Evolutionary conservation across 2,113 vertebrate genomes (phyloP), one percentile per base, ranked within the genome.

Genomic region (Furnarius figulus): DNA sequence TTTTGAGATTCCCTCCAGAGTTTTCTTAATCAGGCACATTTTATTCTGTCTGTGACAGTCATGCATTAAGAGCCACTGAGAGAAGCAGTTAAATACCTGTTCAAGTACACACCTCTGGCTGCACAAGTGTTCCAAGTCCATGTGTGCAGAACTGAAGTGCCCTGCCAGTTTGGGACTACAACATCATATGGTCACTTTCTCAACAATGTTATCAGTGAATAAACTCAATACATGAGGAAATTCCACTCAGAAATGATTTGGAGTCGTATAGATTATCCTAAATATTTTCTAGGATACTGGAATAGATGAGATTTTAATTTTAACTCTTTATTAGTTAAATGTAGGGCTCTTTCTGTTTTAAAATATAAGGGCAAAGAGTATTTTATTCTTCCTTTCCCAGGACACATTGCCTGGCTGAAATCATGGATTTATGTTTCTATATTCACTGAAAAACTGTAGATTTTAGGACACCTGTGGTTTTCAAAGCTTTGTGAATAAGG

Each of bases 1-100:
- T 87, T 91, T 90, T 84, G 79, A 92, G 81, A 82, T 87, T 87
- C 73, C 68, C 93, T 87, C 58, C n/a, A 85, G 89, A 93, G 53
- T 94, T 93, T 96, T 94, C 65, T 53, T 93, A 87, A 95, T 95
- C 83, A 96, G 73, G 70, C 76, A 85, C 61, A 46, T 84, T 93
- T 94, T 85, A 72, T 90, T 93, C 92, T 85, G 53, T 17, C 85
- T 72, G 55, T 35, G 58, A 24, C 44, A 94, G 72, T 40, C 0
- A 0, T 72, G 61, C 28, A 10, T 71, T 71, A 18, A 44, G 30
- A 83, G 14, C 66, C 30, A 18, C 50, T 46, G 65, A 80, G 72
- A 23, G 31, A 78, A 84, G 92, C 44, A 93, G 61, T 91, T 87
- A 75, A 95, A 78, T 46, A n/a, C 39, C 46, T 92, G 70, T 28